Evolutionary conservation across 2,113 vertebrate genomes (phyloP).

Genomic region (Bagarius yarrelli): DNA sequence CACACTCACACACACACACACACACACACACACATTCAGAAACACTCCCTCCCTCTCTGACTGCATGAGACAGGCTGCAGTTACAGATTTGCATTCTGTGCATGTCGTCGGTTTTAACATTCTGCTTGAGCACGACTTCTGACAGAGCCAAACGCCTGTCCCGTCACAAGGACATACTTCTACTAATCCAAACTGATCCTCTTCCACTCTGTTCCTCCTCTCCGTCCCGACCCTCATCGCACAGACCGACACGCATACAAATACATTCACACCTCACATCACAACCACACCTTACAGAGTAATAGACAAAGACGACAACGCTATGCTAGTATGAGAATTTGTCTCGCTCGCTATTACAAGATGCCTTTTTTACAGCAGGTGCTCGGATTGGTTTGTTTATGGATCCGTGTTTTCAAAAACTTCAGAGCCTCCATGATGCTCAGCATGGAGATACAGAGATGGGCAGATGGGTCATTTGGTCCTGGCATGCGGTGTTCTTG

Average conservation of each 20-base stretch:
- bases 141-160: conserved; percentile 30
- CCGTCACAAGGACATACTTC: conserved; percentile 28
- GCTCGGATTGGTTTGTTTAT: conserved; percentile 23
- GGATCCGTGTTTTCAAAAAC: conserved; percentile 37
- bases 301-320: not conserved
- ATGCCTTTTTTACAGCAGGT: conserved; percentile 29
- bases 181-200: conserved; percentile 41
- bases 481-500: conserved; percentile 47
- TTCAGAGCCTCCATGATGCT: conserved; percentile 22
- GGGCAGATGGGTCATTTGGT: conserved; percentile 42
- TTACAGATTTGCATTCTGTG: conserved; percentile 43
- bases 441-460: conserved; percentile 23
- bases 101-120: conserved; percentile 43
- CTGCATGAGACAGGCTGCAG: conserved; percentile 49
- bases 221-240: not conserved
- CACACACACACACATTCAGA: not conserved
- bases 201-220: conserved; percentile 20
- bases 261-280: conserved; percentile 2
- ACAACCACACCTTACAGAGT: not conserved
- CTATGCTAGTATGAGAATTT: not conserved
- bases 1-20: not conserved
- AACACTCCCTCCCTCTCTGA: conserved; percentile 19
- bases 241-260: conserved; percentile 5
- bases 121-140: conserved; percentile 40
- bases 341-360: not conserved